Base-by-base conservation (phyloP, 2,888 invertebrate species). In the Sicus ferrugineus region DNA sequence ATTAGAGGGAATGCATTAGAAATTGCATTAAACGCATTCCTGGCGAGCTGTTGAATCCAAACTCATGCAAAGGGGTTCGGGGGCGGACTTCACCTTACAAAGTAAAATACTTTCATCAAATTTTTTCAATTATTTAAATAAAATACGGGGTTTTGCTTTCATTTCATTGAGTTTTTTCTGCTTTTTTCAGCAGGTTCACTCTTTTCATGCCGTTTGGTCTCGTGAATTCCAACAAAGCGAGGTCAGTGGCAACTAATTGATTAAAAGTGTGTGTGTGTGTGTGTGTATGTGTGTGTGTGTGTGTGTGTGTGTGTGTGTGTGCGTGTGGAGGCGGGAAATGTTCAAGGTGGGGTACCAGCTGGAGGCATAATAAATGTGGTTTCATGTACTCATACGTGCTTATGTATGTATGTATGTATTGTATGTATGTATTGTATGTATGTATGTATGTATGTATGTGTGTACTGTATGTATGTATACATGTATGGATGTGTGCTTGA, bases 201-300 rank as follows among this genome's bases (percentile, higher is more conserved):
- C 54, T 31, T 21, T 50, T 34, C 52, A 46, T 30, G 26, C 21
- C 46, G 56, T 28, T 16, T 38, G 30, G 52, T 46, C 42, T 46
- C 38, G 21, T 56, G 26, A 19, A 46, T 23, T 52, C 26, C 16
- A 42, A 28, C 58, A 58, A n/a, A 23, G 23, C 30, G 67, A 67
- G 59, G 58, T 67, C 67, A 67, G 59, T 67, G 67, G 48, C 67
- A 67, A 67, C 46, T 6, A 67, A 67, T 21, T 34, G 54, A 54
- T 38, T 23, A 6, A 14, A 16, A n/a, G n/a, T n/a, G n/a, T n/a
- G n/a, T n/a, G n/a, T n/a, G n/a, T n/a, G n/a, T 28, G 58, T 3
- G 9, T 31, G 58, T 34, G 34, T 38, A 23, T 30, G 38, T 61
- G 31, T 16, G 19, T 61, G 42, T 46, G 1, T 46, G 62, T 16